Evolutionary conservation across 2,888 invertebrate genomes (phyloP).

Genomic region (Catonia carolina): DNA sequence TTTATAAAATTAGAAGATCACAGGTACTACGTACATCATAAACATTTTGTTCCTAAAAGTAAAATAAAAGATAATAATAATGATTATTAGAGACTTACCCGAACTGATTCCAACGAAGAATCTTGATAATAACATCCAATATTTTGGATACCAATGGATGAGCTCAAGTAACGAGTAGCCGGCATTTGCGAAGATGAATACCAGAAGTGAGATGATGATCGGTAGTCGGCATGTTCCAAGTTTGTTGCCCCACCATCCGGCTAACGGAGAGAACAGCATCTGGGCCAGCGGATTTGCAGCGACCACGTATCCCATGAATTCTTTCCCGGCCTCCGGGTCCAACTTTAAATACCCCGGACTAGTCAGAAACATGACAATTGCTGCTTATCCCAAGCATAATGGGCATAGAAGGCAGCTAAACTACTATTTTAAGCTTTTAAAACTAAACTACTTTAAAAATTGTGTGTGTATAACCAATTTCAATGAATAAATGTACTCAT

Average conservation of each 20-base stretch:
- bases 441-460: no score
- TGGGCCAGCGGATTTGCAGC: constrained; percentile 83
- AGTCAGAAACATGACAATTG: neutral
- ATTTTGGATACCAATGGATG: constrained; percentile 54
- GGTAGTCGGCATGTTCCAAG: constrained; percentile 64
- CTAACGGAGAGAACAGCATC: constrained; percentile 75
- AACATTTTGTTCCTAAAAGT: no score
- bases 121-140: constrained; percentile 68
- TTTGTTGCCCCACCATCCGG: constrained; percentile 80
- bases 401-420: constrained; percentile 1
- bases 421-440: constrained; percentile 2
- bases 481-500: no score
- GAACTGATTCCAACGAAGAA: constrained; percentile 79
- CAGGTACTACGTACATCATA: no score
- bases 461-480: no score
- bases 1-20: no score
- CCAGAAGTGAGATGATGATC: constrained; percentile 57
- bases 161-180: constrained; percentile 70
- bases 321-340: constrained; percentile 70
- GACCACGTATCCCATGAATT: constrained; percentile 75
- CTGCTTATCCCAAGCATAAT: no score
- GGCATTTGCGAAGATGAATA: constrained; percentile 66
- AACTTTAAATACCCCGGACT: constrained; percentile 48
- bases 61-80: no score
- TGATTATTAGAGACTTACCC: no score